Conservation (phyloP, 2,797 vertebrate genomes). For the Silurus aristotelis region DNA sequence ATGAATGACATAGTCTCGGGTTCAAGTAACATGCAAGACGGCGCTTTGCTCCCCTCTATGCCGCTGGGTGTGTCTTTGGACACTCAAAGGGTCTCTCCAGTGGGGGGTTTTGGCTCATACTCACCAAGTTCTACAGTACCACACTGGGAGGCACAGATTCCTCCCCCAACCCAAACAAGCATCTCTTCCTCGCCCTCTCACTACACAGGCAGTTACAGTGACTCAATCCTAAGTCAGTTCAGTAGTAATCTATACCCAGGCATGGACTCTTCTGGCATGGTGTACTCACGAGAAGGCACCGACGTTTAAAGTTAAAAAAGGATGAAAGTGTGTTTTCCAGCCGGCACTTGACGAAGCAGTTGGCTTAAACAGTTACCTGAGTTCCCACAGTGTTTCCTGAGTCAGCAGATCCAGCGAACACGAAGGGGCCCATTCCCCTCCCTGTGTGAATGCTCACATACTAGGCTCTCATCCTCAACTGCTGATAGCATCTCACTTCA, state of each 20-base stretch:
- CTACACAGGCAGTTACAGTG: conserved; percentile 72
- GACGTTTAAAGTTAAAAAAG: conserved; percentile 70
- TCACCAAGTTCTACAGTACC: conserved; percentile 69
- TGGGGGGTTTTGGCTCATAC: conserved; percentile 73
- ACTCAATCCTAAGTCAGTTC: conserved; percentile 78
- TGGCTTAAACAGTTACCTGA: conserved; percentile 15
- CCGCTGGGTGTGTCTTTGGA: conserved; percentile 73
- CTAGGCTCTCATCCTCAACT: conserved; percentile 36
- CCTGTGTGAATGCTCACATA: conserved; percentile 43
- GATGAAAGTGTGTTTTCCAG: conserved; percentile 25
- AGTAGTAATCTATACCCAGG: conserved; percentile 75
- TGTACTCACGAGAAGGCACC: conserved; percentile 79
- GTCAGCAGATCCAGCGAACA: conserved; percentile 40
- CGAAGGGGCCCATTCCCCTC: background rate
- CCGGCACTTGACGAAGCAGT: conserved; percentile 40
- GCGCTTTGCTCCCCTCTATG: conserved; percentile 60
- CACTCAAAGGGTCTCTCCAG: conserved; percentile 74
- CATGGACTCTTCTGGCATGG: conserved; percentile 68
- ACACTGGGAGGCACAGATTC: conserved; percentile 77
- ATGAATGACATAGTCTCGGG: conserved; percentile 72
- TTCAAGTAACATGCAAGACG: conserved; percentile 64
- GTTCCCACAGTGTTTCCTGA: conserved; percentile 30
- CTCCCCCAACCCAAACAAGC: conserved; percentile 59
- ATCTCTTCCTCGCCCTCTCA: conserved; percentile 66
- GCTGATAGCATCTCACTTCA: conserved; percentile 44